phyloP scores from a whole-genome alignment of 2,113 vertebrate genomes.

The Nymphicus hollandicus region DNA sequence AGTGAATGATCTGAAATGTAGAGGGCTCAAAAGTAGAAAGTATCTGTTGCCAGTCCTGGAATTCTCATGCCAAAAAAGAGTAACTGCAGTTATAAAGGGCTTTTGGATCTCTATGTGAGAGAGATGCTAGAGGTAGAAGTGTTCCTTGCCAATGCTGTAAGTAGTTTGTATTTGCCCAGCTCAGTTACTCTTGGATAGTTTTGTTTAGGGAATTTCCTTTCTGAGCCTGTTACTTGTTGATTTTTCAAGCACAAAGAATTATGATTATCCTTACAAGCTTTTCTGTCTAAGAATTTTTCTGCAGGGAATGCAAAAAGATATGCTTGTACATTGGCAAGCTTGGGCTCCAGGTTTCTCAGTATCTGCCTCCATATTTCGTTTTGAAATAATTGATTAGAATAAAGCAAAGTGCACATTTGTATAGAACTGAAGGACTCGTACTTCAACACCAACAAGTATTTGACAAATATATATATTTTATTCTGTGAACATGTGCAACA shows the following conservation, averaged over 20 bases:
- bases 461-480: neutral
- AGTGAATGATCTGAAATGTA: neutral
- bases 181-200: neutral
- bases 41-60: neutral
- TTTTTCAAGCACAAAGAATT: neutral
- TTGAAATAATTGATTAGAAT: neutral
- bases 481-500: neutral
- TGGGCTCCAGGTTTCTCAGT: neutral
- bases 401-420: neutral
- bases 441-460: neutral
- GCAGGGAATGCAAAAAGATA: neutral
- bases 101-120: neutral
- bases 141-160: neutral
- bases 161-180: neutral
- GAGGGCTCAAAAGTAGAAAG: neutral
- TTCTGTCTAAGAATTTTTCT: neutral
- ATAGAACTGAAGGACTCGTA: neutral
- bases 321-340: neutral
- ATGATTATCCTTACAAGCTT: neutral
- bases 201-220: neutral
- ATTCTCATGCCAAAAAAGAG: neutral
- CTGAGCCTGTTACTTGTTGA: neutral
- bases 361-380: neutral
- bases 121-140: neutral
- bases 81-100: neutral